A percentile compares a stretch with the other conserved stretches of the same genome.
Conservation (phyloP, 2,888 invertebrate species). For the Drosophila multiciliata region DNA sequence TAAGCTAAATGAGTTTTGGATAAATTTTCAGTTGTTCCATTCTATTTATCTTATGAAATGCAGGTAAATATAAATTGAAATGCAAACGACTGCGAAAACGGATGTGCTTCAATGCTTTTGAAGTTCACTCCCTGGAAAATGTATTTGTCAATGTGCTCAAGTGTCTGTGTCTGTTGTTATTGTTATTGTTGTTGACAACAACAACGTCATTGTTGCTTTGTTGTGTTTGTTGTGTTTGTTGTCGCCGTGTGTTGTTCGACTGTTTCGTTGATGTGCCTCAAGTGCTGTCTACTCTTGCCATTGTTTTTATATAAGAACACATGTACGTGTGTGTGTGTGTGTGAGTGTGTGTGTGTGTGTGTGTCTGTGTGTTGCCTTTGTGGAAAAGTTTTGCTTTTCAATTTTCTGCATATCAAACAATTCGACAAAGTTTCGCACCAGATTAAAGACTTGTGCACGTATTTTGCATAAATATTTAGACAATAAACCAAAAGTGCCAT, state of each 20-base stretch:
- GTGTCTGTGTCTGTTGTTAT: slow-evolving; percentile 37
- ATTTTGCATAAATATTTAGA: slow-evolving; percentile 76
- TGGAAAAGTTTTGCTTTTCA: slow-evolving; percentile 72
- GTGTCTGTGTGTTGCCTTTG: slow-evolving; percentile 6
- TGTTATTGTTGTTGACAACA: slow-evolving; percentile 19
- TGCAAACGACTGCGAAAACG: slow-evolving; percentile 45
- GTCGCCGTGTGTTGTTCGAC: slow-evolving; percentile 20
- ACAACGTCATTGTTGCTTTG: slow-evolving; percentile 20
- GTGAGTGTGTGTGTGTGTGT: not conserved
- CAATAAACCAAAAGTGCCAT: slow-evolving; percentile 51
- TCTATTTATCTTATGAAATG: slow-evolving; percentile 21
- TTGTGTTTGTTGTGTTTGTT: slow-evolving; percentile 20
- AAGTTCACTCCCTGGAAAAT: slow-evolving; percentile 58
- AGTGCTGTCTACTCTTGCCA: slow-evolving; percentile 52
- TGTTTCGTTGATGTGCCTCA: slow-evolving; percentile 38
- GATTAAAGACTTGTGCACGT: slow-evolving; percentile 76
- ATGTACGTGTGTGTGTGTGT: not conserved
- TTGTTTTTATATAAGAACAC: slow-evolving; percentile 58
- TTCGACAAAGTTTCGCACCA: slow-evolving; percentile 51
- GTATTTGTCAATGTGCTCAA: slow-evolving; percentile 69
- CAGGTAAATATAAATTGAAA: slow-evolving; percentile 33
- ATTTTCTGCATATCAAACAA: slow-evolving; percentile 74
- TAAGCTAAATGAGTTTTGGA: slow-evolving; percentile 4
- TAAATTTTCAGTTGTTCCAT: slow-evolving; percentile 4
- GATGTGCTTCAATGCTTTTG: slow-evolving; percentile 44